A percentile compares a stretch with the other conserved stretches of the same genome.
Evolutionary conservation across 1,140 invertebrate species (phyloP).

Genomic region (Heliothis virescens): DNA sequence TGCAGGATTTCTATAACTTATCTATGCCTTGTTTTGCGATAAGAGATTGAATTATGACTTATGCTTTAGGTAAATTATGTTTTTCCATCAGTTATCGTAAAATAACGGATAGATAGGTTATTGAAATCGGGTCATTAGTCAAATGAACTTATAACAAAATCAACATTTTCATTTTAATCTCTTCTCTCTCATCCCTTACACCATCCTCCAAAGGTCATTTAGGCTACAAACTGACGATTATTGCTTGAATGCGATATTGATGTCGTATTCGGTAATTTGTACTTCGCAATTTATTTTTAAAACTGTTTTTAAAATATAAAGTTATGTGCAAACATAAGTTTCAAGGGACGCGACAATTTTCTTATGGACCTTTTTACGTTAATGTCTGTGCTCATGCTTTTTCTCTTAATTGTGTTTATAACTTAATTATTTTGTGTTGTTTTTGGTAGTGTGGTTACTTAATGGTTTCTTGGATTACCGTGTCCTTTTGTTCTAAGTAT

Average conservation of each 20-base stretch:
- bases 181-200: conserved; percentile 45
- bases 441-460: conserved; percentile 4
- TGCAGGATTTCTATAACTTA: no score
- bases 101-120: no score
- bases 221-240: conserved; percentile 78
- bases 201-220: conserved; percentile 64
- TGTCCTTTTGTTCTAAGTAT: neutral
- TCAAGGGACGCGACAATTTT: conserved; percentile 36
- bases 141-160: neutral
- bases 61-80: no score
- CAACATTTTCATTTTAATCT: neutral
- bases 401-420: conserved; percentile 44
- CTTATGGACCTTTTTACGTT: conserved; percentile 46
- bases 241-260: conserved; percentile 74
- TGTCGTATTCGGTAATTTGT: conserved; percentile 76
- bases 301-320: conserved; percentile 47
- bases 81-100: no score
- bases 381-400: conserved; percentile 18
- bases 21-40: no score
- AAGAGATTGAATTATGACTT: no score
- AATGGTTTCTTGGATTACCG: neutral
- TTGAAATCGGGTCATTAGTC: no score
- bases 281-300: conserved; percentile 61
- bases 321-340: conserved; percentile 46
- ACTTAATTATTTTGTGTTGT: conserved; percentile 45